Evolutionary conservation across 2,888 invertebrate species (phyloP).

Genomic region (Seira sanloemensis): DNA sequence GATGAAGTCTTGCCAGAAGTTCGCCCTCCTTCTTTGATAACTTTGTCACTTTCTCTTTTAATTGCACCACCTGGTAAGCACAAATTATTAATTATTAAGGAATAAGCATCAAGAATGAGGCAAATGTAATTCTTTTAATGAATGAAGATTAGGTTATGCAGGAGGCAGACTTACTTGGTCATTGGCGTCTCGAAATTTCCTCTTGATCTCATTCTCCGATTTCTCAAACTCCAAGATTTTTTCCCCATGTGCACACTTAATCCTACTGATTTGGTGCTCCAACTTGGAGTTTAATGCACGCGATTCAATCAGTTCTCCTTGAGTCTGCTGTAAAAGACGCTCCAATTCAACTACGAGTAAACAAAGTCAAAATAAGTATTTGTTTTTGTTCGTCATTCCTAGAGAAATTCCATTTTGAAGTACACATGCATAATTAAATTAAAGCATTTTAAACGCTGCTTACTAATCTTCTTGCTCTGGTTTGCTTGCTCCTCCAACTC

Average conservation of each 20-base stretch:
- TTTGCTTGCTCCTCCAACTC: constrained; percentile 49
- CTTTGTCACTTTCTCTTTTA: constrained; percentile 56
- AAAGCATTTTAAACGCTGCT: too few relatives aligned
- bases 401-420: too few relatives aligned
- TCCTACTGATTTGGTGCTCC: constrained; percentile 65
- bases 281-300: constrained; percentile 62
- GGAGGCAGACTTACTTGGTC: constrained; percentile 61
- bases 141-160: too few relatives aligned
- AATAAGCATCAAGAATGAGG: too few relatives aligned
- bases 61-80: constrained; percentile 43
- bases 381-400: background rate
- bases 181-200: constrained; percentile 45
- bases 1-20: constrained; percentile 36
- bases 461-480: constrained; percentile 61
- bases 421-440: too few relatives aligned
- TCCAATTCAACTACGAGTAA: constrained; percentile 66
- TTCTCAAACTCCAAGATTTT: constrained; percentile 60
- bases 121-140: too few relatives aligned
- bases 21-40: constrained; percentile 52
- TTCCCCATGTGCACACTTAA: constrained; percentile 56
- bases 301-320: constrained; percentile 68
- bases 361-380: background rate
- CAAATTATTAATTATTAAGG: constrained; percentile 30
- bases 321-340: constrained; percentile 66
- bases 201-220: constrained; percentile 51